Base-by-base conservation (phyloP, 2,113 vertebrate genomes). In the Apus apus region DNA sequence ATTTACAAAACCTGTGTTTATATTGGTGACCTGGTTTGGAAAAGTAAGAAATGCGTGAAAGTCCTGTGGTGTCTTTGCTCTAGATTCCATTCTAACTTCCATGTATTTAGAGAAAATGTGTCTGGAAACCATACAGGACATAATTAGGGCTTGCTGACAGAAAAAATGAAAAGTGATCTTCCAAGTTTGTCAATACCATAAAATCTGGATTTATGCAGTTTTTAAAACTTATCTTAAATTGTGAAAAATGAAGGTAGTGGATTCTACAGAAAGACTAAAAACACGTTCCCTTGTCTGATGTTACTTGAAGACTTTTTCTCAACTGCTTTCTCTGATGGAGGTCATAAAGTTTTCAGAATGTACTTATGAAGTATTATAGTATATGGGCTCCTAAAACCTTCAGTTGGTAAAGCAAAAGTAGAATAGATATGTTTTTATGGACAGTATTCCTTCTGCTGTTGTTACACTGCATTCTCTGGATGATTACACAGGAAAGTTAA, bases 1-100 rank as follows among this genome's bases (percentile, higher is more conserved):
- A 13, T 87, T 54, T 91, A 54, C 57, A 79, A 25, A 87, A 76
- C 70, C 74, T 57, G 8, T 60, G 5, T 94, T 96, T 87, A 34
- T 89, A 34, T 46, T 85, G 53, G 57, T 92, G 81, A 71, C 45
- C 65, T 78, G 25, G 22, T 85, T 91, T 89, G 75, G 81, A 91
- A 85, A 72, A 89, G 23, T 21, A 71, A 80, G 76, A 93, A 97
- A 92, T 94, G 54, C 5, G 29, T 90, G 27, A 25, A 95, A 92
- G 53, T 79, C 65, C 90, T 86, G 51, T 30, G 29, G 46, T 73
- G 29, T 27, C 36, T 91, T 94, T 91, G 43, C 40, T 94, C 43
- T 66, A 26, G 54, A 30, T 79, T 73, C 36, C 20, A 23, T 82
- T 82, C 38, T 89, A 23, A 62, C 68, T 86, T 89, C 15, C 23